phyloP scores from a whole-genome alignment of 2,888 invertebrate species.

The Stegophylla sp. region DNA sequence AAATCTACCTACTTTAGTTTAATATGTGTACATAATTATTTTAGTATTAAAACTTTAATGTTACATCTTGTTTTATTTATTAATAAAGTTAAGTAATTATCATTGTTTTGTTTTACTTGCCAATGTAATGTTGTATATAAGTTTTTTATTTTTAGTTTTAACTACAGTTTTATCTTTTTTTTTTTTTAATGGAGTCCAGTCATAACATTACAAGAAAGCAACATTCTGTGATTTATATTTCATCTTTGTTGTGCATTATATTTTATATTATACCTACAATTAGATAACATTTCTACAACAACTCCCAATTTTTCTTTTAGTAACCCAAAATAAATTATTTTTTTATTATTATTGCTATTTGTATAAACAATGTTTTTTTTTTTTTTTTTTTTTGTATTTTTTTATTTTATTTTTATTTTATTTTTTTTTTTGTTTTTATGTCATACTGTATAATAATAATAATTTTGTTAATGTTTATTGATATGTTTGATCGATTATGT shows the following conservation, averaged over 20 bases:
- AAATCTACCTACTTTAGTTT: slow-evolving; percentile 44
- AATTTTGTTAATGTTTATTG: slow-evolving; percentile 22
- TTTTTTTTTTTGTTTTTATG: slow-evolving; percentile 20
- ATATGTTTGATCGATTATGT: slow-evolving; percentile 10
- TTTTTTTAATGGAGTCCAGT: slow-evolving; percentile 49
- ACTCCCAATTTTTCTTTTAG: not conserved
- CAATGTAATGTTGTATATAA: slow-evolving; percentile 60
- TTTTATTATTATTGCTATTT: not conserved
- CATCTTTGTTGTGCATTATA: not conserved
- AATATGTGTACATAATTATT: slow-evolving; percentile 30
- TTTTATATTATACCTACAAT: not conserved
- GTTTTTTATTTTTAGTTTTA: slow-evolving; percentile 46
- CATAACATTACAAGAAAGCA: not conserved
- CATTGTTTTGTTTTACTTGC: slow-evolving; percentile 54
- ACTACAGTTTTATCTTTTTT: not conserved
- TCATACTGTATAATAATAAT: not conserved
- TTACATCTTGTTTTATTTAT: slow-evolving; percentile 47
- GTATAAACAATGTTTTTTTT: not conserved
- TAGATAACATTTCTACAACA: not conserved
- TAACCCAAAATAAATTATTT: not conserved
- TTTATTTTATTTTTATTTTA: not conserved
- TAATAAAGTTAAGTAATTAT: slow-evolving; percentile 44
- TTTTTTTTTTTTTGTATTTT: not conserved
- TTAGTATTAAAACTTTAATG: slow-evolving; percentile 1
- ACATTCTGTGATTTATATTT: not conserved